Conservation (phyloP, 2,888 invertebrate genomes). For the Callyntrura guangdongensis region DNA sequence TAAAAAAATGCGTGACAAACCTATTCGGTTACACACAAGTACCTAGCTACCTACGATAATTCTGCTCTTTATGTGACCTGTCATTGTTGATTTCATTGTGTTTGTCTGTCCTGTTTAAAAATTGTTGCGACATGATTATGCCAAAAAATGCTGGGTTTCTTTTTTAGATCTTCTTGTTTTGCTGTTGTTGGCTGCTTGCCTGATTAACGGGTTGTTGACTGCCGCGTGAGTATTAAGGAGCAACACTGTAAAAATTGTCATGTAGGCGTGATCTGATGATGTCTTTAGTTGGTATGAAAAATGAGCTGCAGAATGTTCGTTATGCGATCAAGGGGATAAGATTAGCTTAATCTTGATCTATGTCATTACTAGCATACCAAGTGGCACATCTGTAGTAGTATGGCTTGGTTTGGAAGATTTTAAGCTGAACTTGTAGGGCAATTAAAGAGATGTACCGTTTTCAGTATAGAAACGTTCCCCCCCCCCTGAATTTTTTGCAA, state of each 20-base stretch:
- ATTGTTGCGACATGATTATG: neutral
- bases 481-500: too few relatives aligned
- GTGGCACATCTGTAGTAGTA: too few relatives aligned
- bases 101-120: neutral
- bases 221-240: neutral
- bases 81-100: conserved; percentile 32
- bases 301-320: conserved; percentile 30
- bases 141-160: neutral
- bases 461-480: too few relatives aligned
- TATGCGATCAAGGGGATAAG: neutral
- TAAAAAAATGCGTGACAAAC: conserved; percentile 37
- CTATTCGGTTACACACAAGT: conserved; percentile 25
- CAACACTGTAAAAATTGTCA: conserved; percentile 45
- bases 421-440: neutral
- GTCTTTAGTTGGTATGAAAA: conserved; percentile 33
- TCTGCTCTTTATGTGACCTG: neutral
- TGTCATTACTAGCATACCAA: neutral
- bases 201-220: conserved; percentile 75
- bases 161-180: neutral
- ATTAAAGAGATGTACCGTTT: neutral
- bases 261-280: conserved; percentile 56
- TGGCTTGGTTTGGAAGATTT: neutral
- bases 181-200: conserved; percentile 67
- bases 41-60: neutral
- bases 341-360: neutral